phyloP scores from a whole-genome alignment of 2,113 vertebrate species.

The Plotosus lineatus region DNA sequence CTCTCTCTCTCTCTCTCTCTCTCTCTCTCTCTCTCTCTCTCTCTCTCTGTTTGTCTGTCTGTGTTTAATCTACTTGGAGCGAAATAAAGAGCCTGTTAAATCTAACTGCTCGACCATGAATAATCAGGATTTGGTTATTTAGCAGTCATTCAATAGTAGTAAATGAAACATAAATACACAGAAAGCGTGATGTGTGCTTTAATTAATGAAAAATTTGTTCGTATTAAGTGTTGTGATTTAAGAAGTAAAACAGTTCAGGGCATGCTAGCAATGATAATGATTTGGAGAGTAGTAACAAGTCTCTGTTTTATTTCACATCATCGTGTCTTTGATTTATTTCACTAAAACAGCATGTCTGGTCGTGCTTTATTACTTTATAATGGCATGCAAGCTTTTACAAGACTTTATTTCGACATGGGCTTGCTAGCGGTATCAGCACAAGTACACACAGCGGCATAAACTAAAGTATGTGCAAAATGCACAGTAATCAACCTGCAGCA shows the following conservation, averaged over 20 bases:
- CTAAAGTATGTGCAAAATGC: conserved; percentile 1
- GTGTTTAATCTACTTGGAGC: neutral
- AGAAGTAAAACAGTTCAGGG: neutral
- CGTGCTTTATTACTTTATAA: neutral
- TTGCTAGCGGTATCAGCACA: neutral
- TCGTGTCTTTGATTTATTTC: neutral
- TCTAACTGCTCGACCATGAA: neutral
- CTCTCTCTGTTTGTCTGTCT: no score
- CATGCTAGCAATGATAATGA: neutral
- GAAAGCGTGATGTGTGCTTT: neutral
- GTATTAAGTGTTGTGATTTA: neutral
- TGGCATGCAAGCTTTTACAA: neutral
- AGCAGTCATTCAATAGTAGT: neutral
- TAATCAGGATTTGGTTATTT: neutral
- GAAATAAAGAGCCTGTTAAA: neutral
- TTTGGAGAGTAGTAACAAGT: neutral
- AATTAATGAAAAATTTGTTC: neutral
- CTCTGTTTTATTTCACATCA: neutral
- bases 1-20: no score
- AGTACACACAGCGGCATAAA: neutral
- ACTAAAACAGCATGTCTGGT: neutral
- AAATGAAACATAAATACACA: neutral
- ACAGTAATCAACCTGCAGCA: neutral
- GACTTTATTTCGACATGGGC: neutral
- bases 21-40: no score